Percentiles rank a stretch among this genome's conserved stretches.
Evolutionary conservation across 2,888 invertebrate genomes (phyloP).

Genomic region (Mayetiola destructor): DNA sequence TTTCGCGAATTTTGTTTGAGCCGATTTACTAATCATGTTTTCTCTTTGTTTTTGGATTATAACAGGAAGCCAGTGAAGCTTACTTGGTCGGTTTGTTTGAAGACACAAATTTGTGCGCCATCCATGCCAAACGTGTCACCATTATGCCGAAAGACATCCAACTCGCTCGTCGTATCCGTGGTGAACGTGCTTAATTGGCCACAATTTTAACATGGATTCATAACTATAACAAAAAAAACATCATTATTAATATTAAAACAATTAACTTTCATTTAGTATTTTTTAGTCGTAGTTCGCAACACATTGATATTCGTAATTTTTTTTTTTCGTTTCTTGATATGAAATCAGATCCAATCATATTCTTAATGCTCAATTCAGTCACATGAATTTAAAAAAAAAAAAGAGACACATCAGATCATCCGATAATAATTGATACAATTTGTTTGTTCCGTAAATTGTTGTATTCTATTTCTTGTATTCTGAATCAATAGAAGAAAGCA

Average conservation of each 20-base stretch:
- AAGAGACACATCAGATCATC: neutral
- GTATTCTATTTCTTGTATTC: too few species aligned
- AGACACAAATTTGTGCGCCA: slow-evolving; percentile 95
- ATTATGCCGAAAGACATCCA: slow-evolving; percentile 98
- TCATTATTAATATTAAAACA: slow-evolving; percentile 4
- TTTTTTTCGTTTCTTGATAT: neutral
- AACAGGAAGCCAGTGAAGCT: slow-evolving; percentile 78
- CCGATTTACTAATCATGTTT: too few species aligned
- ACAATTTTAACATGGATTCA: neutral
- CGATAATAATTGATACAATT: too few species aligned
- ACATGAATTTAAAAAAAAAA: neutral
- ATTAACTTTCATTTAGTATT: slow-evolving; percentile 3
- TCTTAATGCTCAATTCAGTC: neutral
- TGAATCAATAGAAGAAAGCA: too few species aligned
- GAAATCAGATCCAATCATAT: neutral
- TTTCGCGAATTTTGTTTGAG: neutral
- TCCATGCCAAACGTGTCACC: slow-evolving; percentile 92
- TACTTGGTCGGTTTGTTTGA: slow-evolving; percentile 91
- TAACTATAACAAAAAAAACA: neutral
- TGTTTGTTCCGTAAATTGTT: too few species aligned
- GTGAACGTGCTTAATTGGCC: slow-evolving; percentile 71
- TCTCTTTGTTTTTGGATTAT: neutral
- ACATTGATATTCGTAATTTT: neutral
- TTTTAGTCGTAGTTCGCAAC: neutral
- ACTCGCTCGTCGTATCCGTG: slow-evolving; percentile 89